Base-by-base conservation (phyloP, 2,888 invertebrate species). In the Leptopterna dolabrata region DNA sequence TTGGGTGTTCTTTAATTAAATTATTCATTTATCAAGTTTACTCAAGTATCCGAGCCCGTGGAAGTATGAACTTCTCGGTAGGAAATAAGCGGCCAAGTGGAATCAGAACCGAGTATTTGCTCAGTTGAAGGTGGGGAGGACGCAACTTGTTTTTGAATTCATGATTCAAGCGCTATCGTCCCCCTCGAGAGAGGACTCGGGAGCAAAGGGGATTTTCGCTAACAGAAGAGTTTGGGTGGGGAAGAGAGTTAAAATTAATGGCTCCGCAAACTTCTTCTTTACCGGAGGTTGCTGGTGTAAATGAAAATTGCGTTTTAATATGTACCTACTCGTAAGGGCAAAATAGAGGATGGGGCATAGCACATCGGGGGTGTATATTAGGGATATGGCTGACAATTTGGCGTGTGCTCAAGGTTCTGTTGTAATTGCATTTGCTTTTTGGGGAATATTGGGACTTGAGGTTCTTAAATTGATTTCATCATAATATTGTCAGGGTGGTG, bases 241-340 rank as follows among this genome's bases (percentile, higher is more conserved):
- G 19, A 63, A 51, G 63, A 63, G 63, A 63, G 63, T 63, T 63
- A 63, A 63, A 63, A 63, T 63, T 63, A 63, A 63, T 63, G 63
- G 24, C 63, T 63, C 63, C 63, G 63, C 63, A 63, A 63, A 63
- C 63, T 51, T 63, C 63, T 7, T 24, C 19, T 24, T 63, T 63
- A n/a, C n/a, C n/a, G n/a, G n/a, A n/a, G n/a, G n/a, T n/a, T n/a
- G n/a, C n/a, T n/a, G n/a, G n/a, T n/a, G n/a, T n/a, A n/a, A n/a
- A n/a, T n/a, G n/a, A n/a, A n/a, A n/a, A n/a, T n/a, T n/a, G n/a
- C n/a, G n/a, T n/a, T n/a, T n/a, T n/a, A n/a, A n/a, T n/a, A n/a
- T n/a, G n/a, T n/a, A n/a, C n/a, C n/a, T n/a, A n/a, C n/a, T n/a
- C n/a, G n/a, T n/a, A n/a, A n/a, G n/a, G n/a, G n/a, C n/a, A n/a